Conservation (phyloP, 2,113 vertebrate species). For the Columba janthina region DNA sequence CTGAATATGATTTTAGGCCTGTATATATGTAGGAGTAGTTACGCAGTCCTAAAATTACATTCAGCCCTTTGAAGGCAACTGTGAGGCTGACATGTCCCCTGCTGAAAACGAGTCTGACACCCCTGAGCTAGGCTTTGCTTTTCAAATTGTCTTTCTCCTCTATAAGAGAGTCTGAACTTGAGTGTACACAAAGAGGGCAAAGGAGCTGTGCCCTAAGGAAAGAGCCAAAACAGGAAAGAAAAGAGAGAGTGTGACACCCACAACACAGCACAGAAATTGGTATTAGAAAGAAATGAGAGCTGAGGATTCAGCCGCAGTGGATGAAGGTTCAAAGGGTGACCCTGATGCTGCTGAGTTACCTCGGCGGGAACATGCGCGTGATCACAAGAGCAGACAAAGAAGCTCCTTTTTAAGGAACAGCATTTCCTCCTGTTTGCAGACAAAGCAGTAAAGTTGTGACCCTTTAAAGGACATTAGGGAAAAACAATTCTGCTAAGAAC, state of each 20-base stretch:
- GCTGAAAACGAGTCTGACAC: too few relatives aligned
- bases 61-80: too few relatives aligned
- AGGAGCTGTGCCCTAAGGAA: background rate
- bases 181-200: fast-evolving
- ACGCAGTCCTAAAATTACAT: too few relatives aligned
- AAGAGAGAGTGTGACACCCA: background rate
- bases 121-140: background rate
- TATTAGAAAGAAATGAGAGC: background rate
- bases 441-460: background rate
- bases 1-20: too few relatives aligned
- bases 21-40: too few relatives aligned
- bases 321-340: background rate
- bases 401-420: background rate
- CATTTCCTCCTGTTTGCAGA: background rate
- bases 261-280: background rate
- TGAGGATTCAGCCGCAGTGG: background rate
- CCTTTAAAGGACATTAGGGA: background rate
- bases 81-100: too few relatives aligned
- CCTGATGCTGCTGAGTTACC: background rate
- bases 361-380: background rate
- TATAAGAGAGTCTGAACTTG: background rate
- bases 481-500: background rate
- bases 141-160: background rate
- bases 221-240: background rate
- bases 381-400: background rate